Evolutionary conservation across 2,888 invertebrate genomes (phyloP).

Genomic region (Latrodectus elegans): DNA sequence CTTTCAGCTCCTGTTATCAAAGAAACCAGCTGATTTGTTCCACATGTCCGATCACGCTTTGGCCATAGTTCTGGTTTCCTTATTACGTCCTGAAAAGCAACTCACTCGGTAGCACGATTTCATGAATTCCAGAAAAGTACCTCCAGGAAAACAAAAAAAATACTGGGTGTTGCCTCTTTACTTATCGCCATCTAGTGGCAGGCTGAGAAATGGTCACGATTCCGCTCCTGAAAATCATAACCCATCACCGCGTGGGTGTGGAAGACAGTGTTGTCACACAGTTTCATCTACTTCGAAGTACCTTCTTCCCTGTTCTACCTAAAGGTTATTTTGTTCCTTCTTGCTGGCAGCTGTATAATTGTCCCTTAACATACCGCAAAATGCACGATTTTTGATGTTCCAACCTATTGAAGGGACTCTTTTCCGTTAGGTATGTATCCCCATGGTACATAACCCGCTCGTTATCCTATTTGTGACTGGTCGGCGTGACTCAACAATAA

Average conservation of each 20-base stretch:
- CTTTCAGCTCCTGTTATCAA: not conserved
- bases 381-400: not conserved
- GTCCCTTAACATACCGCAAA: not conserved
- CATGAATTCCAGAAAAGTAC: conserved; percentile 40
- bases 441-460: not conserved
- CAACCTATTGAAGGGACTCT: not conserved
- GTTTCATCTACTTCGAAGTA: not conserved
- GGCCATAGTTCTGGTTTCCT: conserved; percentile 41
- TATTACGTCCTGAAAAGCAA: conserved; percentile 25
- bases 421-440: not conserved
- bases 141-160: conserved; percentile 26
- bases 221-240: conserved; percentile 39
- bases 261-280: not conserved
- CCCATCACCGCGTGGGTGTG: conserved; percentile 45
- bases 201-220: conserved; percentile 43
- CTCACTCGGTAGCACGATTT: conserved; percentile 44
- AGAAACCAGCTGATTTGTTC: not conserved
- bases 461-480: conserved; percentile 5
- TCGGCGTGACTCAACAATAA: not conserved
- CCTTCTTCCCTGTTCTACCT: not conserved
- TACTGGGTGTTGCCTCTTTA: conserved; percentile 42
- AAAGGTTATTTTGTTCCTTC: not conserved
- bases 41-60: not conserved
- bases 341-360: not conserved
- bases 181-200: conserved; percentile 35